phyloP scores from a whole-genome alignment of 2,113 vertebrate species.

The Miniopterus natalensis region DNA sequence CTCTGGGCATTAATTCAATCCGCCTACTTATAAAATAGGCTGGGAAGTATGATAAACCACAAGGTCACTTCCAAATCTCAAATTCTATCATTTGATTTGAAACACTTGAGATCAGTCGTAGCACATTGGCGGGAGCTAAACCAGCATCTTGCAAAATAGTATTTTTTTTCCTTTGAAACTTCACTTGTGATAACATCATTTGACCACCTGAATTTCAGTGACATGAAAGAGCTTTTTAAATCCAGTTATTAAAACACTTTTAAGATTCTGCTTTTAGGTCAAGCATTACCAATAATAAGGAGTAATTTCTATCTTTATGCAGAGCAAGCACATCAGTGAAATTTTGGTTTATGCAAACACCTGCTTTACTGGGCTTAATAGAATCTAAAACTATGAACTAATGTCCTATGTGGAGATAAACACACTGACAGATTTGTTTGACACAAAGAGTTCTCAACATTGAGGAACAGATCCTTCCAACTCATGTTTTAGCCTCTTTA shows the following conservation, averaged over 20 bases:
- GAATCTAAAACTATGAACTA: slow-evolving; percentile 65
- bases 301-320: slow-evolving; percentile 26
- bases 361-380: slow-evolving; percentile 56
- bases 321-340: neutral
- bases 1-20: neutral
- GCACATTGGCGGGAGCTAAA: neutral
- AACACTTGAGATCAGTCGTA: neutral
- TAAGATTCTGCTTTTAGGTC: slow-evolving; percentile 27
- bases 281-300: slow-evolving; percentile 29
- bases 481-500: neutral
- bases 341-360: slow-evolving; percentile 45
- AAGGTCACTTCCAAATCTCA: neutral
- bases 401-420: slow-evolving; percentile 57
- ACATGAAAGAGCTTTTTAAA: slow-evolving; percentile 45
- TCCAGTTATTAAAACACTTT: slow-evolving; percentile 20
- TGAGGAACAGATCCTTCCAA: neutral
- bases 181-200: slow-evolving; percentile 2
- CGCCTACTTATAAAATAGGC: neutral
- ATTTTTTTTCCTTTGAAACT: neutral
- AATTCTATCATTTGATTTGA: neutral
- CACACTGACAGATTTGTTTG: slow-evolving; percentile 42
- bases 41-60: neutral
- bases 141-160: neutral
- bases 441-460: slow-evolving; percentile 39
- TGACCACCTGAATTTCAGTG: neutral